A percentile compares a stretch with the other conserved stretches of the same genome.
Conservation (phyloP, 2,797 vertebrate genomes). For the Calcarius lapponicus region DNA sequence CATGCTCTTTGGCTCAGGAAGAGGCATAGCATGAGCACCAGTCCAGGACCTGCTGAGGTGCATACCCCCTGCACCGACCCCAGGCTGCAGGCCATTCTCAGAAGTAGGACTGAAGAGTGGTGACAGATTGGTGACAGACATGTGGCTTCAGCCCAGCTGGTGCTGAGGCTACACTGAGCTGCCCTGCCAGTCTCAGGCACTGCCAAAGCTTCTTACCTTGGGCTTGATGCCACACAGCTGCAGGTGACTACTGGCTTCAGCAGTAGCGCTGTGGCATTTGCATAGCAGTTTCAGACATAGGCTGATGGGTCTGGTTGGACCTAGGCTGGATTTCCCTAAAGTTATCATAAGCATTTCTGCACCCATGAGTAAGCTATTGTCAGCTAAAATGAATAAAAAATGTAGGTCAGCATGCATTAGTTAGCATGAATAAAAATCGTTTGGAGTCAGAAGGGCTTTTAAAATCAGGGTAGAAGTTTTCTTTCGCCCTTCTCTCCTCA, state of each 20-base stretch:
- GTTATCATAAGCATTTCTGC: not conserved
- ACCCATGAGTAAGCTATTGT: not conserved
- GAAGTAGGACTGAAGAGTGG: not conserved
- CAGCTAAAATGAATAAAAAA: not conserved
- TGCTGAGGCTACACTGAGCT: not conserved
- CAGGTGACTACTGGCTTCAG: not conserved
- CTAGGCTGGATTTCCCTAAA: not conserved
- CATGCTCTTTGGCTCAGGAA: not conserved
- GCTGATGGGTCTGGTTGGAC: not conserved
- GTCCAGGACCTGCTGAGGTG: not conserved
- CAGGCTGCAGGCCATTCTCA: not conserved
- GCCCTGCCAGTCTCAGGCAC: not conserved
- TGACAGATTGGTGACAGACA: rapidly evolving
- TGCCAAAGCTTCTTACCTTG: not conserved
- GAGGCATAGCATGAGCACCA: not conserved
- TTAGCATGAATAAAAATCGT: not conserved
- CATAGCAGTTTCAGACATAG: not conserved
- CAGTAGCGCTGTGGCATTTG: not conserved
- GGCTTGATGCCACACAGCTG: not conserved
- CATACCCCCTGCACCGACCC: not conserved
- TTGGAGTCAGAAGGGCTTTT: not conserved
- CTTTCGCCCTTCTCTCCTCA: not conserved
- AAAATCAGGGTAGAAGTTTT: not conserved
- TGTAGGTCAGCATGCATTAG: not conserved
- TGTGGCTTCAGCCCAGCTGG: not conserved